phyloP scores from a whole-genome alignment of 1,140 invertebrate species.

The Cotesia glomerata region DNA sequence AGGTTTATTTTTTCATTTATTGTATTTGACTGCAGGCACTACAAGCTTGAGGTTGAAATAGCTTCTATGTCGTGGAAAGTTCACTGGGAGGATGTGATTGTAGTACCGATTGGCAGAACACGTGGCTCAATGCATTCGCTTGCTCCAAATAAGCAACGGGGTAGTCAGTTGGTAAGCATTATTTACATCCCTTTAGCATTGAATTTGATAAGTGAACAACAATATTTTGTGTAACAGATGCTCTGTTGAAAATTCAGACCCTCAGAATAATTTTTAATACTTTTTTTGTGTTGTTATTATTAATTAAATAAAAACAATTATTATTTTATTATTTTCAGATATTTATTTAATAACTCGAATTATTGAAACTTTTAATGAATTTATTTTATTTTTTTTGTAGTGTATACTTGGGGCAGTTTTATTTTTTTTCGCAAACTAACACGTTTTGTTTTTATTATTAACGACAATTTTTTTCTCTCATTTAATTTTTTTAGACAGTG shows the following conservation, averaged over 20 bases:
- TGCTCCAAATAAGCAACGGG: slow-evolving; percentile 62
- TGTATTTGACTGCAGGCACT: slow-evolving; percentile 71
- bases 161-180: slow-evolving; percentile 69
- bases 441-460: slow-evolving; percentile 46
- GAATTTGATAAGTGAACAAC: no score
- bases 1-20: background rate
- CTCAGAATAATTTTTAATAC: no score
- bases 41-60: slow-evolving; percentile 90
- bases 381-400: background rate
- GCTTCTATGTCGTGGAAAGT: slow-evolving; percentile 96
- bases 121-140: slow-evolving; percentile 72
- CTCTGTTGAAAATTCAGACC: no score
- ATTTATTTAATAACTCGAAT: background rate
- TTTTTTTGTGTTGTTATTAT: no score
- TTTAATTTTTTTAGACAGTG: slow-evolving; percentile 66
- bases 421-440: background rate
- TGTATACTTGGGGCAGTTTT: slow-evolving; percentile 14
- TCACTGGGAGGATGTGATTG: slow-evolving; percentile 78
- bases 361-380: background rate
- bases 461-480: background rate
- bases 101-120: slow-evolving; percentile 53
- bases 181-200: background rate
- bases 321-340: slow-evolving; percentile 29
- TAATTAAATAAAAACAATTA: background rate
- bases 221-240: no score